Conservation (phyloP, 2,888 invertebrate species). For the Xestia xanthographa region DNA sequence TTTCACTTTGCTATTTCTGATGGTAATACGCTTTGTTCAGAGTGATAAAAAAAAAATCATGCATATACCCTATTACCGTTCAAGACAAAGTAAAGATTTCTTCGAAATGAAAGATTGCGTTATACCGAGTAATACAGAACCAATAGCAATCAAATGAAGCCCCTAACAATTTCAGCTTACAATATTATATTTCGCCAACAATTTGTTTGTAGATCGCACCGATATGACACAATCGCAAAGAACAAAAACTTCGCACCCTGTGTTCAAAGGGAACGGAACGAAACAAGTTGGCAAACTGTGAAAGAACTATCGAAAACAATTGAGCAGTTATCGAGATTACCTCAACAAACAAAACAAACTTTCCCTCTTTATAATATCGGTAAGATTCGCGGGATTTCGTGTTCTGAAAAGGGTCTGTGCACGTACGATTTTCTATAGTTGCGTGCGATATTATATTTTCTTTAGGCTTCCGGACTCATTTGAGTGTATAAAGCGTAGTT, state of each 20-base stretch:
- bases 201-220: slow-evolving; percentile 44
- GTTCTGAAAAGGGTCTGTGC: slow-evolving; percentile 41
- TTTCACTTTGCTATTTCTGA: too few relatives aligned
- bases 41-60: too few relatives aligned
- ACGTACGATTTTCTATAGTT: slow-evolving; percentile 5
- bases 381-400: slow-evolving; percentile 45
- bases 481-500: neutral
- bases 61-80: too few relatives aligned
- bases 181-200: slow-evolving; percentile 23
- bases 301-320: slow-evolving; percentile 65
- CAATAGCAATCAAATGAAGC: slow-evolving; percentile 14
- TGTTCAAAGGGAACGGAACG: slow-evolving; percentile 49
- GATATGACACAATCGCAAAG: slow-evolving; percentile 45
- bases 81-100: neutral
- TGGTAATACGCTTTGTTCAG: too few relatives aligned
- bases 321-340: slow-evolving; percentile 64
- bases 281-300: slow-evolving; percentile 58
- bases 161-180: slow-evolving; percentile 9
- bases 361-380: slow-evolving; percentile 58
- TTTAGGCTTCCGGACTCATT: neutral
- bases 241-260: slow-evolving; percentile 58
- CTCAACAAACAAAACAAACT: slow-evolving; percentile 64
- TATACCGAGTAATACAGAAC: neutral
- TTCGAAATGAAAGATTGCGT: neutral
- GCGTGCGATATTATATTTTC: slow-evolving; percentile 11